A percentile compares a stretch with the other conserved stretches of the same genome.
Evolutionary conservation across 1,140 invertebrate genomes (phyloP).

Genomic region (Drosophila kurseongensis): DNA sequence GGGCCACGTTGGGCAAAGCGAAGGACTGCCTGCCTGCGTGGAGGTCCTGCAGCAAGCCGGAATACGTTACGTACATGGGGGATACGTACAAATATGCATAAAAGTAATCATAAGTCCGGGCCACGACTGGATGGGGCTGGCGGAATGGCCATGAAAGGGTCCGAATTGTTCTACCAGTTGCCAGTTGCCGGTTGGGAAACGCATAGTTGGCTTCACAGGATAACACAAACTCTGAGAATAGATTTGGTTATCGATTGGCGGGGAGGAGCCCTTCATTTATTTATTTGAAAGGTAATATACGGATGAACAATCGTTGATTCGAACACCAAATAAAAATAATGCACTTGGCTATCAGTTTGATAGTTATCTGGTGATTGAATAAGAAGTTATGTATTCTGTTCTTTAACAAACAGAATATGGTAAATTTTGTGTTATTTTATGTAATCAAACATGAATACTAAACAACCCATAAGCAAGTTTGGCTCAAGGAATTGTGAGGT

Average conservation of each 20-base stretch:
- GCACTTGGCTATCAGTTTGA: not conserved
- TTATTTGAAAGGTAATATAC: slow-evolving; percentile 32
- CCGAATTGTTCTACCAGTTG: slow-evolving; percentile 35
- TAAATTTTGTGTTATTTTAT: too few relatives aligned
- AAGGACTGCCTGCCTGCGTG: slow-evolving; percentile 27
- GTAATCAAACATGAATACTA: too few relatives aligned
- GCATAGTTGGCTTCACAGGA: slow-evolving; percentile 44
- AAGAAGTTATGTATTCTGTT: not conserved
- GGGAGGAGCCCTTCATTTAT: not conserved
- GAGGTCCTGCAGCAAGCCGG: slow-evolving; percentile 6
- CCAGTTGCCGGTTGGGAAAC: slow-evolving; percentile 11
- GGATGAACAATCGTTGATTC: slow-evolving; percentile 26
- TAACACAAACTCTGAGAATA: slow-evolving; percentile 30
- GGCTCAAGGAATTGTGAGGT: too few relatives aligned
- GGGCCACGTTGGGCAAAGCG: slow-evolving; percentile 3
- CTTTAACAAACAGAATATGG: not conserved
- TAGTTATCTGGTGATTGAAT: slow-evolving; percentile 12
- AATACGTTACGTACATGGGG: not conserved
- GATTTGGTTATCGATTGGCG: slow-evolving; percentile 32
- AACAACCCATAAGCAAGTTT: too few relatives aligned
- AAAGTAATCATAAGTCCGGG: slow-evolving; percentile 50
- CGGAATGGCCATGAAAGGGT: slow-evolving; percentile 30
- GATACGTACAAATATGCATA: slow-evolving; percentile 53
- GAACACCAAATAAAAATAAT: slow-evolving; percentile 27
- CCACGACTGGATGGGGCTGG: slow-evolving; percentile 4